Base-by-base conservation (phyloP, 2,888 invertebrate genomes). In the Rutpela maculata region DNA sequence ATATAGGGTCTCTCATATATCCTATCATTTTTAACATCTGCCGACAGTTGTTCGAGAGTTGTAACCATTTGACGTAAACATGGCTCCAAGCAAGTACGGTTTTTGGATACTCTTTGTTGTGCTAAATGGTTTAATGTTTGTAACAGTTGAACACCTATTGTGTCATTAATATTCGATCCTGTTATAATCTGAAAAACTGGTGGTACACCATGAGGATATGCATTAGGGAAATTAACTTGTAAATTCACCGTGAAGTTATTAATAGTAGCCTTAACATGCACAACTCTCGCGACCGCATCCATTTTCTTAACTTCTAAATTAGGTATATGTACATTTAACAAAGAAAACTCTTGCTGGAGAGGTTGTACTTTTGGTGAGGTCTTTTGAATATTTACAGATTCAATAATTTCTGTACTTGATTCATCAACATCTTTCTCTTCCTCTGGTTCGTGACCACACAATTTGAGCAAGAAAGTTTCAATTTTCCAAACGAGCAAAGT, bases 401-500 rank as follows among this genome's bases (percentile, higher is more conserved):
- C 83, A 71, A 75, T 76, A 66, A 65, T 67, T 12, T 76, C 77
- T 55, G 50, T 62, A 62, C 73, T 74, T 18, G 79, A 74, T 31
- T 82, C 83, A 26, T 78, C 81, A 12, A 76, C 63, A 50, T 82
- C 82, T 31, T 78, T 80, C 1, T 81, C 65, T 68, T 88, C 92
- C 55, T 92, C 92, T 77, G 93, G 93, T 86, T 94, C 94, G 83
- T 94, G 93, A 59, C 95, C 93, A 88, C 96, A 96, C 86, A 96
- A 91, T 90, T 96, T 96, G 83, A 97, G 93, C 80, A 98, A 91
- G 77, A 95, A 94, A 57, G 95, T 94, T 88, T 97, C 97, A 86
- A 98, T 95, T 86, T 95, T 94, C 96, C 98, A 98, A 22, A 98
- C 94, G 71, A 98, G 92, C 56, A 99, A 91, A 15, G 95, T 96